A percentile compares a stretch with the other conserved stretches of the same genome.
Evolutionary conservation across 2,113 vertebrate genomes (phyloP).

Genomic region (Pygoscelis antarcticus): DNA sequence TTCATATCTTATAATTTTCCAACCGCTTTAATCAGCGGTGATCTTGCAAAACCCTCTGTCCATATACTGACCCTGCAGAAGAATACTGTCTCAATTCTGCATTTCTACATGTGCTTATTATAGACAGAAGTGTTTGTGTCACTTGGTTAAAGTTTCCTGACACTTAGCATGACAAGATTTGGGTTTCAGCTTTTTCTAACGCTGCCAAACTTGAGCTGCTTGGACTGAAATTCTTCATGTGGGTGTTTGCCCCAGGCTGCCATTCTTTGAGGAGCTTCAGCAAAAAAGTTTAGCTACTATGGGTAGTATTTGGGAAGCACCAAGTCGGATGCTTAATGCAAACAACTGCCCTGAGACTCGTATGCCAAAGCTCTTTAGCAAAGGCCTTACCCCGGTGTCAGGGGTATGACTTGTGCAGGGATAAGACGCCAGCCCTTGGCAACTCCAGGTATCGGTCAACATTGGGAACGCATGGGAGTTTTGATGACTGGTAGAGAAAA

Average conservation of each 20-base stretch:
- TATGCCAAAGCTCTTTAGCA: background rate
- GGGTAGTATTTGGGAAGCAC: background rate
- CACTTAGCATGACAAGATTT: background rate
- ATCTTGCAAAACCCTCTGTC: background rate
- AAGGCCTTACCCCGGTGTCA: background rate
- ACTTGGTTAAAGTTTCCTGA: background rate
- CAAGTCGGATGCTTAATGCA: background rate
- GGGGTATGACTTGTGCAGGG: background rate
- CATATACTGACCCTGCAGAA: background rate
- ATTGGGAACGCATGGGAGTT: accelerated
- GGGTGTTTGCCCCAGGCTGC: background rate
- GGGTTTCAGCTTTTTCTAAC: background rate
- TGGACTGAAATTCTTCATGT: background rate
- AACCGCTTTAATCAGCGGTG: background rate
- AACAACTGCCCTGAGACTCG: background rate
- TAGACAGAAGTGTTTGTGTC: background rate
- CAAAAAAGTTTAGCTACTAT: background rate
- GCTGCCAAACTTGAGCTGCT: background rate
- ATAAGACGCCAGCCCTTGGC: background rate
- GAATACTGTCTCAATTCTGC: background rate
- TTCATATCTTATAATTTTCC: background rate
- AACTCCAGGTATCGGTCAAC: background rate
- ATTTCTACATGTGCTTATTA: background rate
- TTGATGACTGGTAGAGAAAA: background rate
- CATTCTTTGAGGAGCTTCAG: background rate